Percentiles rank a stretch among this genome's conserved stretches.
Conservation (phyloP, 2,888 invertebrate species). For the Ochlodes sylvanus region DNA sequence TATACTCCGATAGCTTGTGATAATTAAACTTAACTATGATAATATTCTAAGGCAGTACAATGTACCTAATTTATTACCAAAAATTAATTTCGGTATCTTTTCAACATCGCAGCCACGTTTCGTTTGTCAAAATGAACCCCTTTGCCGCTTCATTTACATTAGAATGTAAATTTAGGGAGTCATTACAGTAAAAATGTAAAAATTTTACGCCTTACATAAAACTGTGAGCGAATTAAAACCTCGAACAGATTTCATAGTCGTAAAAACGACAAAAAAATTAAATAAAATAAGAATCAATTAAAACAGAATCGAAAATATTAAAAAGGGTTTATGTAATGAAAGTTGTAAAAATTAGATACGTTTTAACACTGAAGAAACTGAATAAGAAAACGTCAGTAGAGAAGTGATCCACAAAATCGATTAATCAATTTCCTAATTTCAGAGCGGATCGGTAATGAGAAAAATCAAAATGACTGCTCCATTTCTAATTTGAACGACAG, state of each 20-base stretch:
- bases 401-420: too few species aligned
- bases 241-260: not conserved
- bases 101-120: not conserved
- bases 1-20: too few species aligned
- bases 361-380: too few species aligned
- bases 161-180: not conserved
- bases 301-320: too few species aligned
- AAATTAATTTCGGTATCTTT: not conserved
- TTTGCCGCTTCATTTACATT: not conserved
- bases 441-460: not conserved
- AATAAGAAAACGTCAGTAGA: too few species aligned
- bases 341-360: too few species aligned
- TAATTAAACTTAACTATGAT: too few species aligned
- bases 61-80: not conserved
- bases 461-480: not conserved
- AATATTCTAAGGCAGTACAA: too few species aligned
- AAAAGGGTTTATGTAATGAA: too few species aligned
- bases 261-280: too few species aligned
- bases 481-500: constrained; percentile 2
- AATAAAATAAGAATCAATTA: too few species aligned
- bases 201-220: not conserved
- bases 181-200: not conserved
- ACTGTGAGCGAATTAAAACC: not conserved
- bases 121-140: not conserved
- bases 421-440: too few species aligned